Evolutionary conservation across 2,797 vertebrate genomes (phyloP).

Genomic region (Tiaroga cobitis): DNA sequence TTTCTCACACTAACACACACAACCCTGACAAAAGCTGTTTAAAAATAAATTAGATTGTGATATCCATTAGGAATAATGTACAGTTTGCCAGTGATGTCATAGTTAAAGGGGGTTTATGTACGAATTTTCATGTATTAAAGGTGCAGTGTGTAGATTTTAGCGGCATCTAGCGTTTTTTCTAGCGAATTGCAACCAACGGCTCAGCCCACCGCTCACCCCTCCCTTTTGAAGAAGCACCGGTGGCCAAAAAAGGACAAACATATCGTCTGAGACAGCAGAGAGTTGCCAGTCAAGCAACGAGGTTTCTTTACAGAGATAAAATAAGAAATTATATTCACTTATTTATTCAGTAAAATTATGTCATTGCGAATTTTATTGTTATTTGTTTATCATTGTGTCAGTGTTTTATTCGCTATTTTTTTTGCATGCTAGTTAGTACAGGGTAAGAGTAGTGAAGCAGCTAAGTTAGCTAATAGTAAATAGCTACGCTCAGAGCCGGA

Average conservation of each 20-base stretch:
- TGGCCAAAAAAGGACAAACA: too few species aligned
- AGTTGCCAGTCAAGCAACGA: too few species aligned
- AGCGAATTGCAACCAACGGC: too few species aligned
- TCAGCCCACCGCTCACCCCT: too few species aligned
- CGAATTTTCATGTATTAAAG: background rate
- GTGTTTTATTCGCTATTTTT: background rate
- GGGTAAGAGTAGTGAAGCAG: background rate
- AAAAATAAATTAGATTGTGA: background rate
- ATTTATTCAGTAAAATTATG: too few species aligned
- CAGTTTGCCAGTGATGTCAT: background rate
- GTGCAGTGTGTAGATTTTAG: too few species aligned
- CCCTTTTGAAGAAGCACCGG: too few species aligned
- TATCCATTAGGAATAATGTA: background rate
- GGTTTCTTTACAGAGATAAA: too few species aligned
- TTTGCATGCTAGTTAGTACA: background rate
- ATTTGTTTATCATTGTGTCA: background rate
- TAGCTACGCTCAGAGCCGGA: background rate
- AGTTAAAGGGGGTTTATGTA: background rate
- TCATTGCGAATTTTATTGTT: too few species aligned
- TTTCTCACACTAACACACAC: background rate
- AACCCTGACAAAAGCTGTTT: background rate
- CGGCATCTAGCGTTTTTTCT: too few species aligned
- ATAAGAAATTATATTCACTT: too few species aligned
- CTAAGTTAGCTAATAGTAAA: background rate
- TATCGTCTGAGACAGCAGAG: too few species aligned